Conservation (phyloP, 92 coral and sea anemone genomes). For the Phenganax marumi region DNA sequence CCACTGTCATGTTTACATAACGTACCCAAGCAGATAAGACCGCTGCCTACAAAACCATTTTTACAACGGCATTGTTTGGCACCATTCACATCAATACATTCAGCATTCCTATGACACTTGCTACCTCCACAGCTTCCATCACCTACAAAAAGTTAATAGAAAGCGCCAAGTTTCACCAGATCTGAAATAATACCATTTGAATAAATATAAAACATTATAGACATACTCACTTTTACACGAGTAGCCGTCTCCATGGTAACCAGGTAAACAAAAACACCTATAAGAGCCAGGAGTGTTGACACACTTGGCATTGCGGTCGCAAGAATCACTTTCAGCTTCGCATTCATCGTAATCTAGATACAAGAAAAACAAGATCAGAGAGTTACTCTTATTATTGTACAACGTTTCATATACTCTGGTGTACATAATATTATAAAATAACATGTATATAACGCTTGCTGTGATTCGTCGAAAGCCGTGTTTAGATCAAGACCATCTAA, state of each 20-base stretch:
- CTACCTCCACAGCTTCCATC: constrained; percentile 95
- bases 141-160: constrained; percentile 47
- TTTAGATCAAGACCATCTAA: no score
- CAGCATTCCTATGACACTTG: constrained; percentile 80
- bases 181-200: background rate
- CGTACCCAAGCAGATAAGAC: constrained; percentile 77
- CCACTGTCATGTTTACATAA: background rate
- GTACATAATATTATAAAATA: background rate
- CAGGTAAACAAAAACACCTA: constrained; percentile 71
- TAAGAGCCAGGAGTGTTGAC: constrained; percentile 73
- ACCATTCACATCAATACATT: constrained; percentile 59
- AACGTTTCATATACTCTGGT: background rate
- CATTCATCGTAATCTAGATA: constrained; percentile 36
- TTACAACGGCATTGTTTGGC: constrained; percentile 73
- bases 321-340: constrained; percentile 18
- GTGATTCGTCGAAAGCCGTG: no score
- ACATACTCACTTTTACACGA: constrained; percentile 77
- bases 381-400: background rate
- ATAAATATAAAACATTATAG: background rate
- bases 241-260: constrained; percentile 83
- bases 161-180: background rate
- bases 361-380: background rate
- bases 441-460: no score
- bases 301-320: constrained; percentile 58
- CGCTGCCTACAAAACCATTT: constrained; percentile 76